Conservation (phyloP, 2,797 vertebrate species). For the Sebastolobus altivelis region DNA sequence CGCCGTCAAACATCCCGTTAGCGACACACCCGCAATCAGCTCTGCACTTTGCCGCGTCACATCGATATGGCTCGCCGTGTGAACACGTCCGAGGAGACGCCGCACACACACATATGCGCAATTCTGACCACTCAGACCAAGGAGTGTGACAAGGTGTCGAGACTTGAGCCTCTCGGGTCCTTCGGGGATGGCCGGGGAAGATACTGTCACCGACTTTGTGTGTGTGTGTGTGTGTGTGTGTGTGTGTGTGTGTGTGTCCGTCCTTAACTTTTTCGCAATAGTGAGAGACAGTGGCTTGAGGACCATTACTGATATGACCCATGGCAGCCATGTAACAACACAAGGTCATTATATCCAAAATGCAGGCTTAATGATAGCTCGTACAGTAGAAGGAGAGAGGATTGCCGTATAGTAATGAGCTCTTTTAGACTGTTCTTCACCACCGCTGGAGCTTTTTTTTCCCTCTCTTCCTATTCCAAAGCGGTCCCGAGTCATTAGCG, state of each 20-base stretch:
- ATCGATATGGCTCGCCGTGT: constrained; percentile 63
- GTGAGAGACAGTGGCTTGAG: constrained; percentile 73
- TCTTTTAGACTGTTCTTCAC: constrained; percentile 64
- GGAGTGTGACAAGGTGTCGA: constrained; percentile 73
- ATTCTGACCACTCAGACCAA: constrained; percentile 36
- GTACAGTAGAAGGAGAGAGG: constrained; percentile 60
- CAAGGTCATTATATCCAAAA: constrained; percentile 83
- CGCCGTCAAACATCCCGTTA: constrained; percentile 52
- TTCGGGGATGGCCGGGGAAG: constrained; percentile 56
- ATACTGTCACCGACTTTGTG: constrained; percentile 52
- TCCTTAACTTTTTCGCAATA: constrained; percentile 58
- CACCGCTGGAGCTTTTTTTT: constrained; percentile 15
- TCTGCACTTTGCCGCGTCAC: constrained; percentile 56
- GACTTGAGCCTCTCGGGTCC: constrained; percentile 62
- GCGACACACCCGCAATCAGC: constrained; percentile 41
- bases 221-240: constrained; percentile 7
- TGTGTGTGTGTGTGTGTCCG: constrained; percentile 20
- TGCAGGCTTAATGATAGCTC: constrained; percentile 74
- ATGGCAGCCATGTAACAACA: constrained; percentile 82
- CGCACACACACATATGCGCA: background rate
- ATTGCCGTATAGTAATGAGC: constrained; percentile 66
- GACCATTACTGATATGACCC: constrained; percentile 85
- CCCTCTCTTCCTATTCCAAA: constrained; percentile 14
- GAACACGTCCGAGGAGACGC: constrained; percentile 41
- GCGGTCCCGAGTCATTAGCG: constrained; percentile 66